A percentile compares a stretch with the other conserved stretches of the same genome.
phyloP scores from a whole-genome alignment of 2,797 vertebrate genomes.

The Sternotherus odoratus region DNA sequence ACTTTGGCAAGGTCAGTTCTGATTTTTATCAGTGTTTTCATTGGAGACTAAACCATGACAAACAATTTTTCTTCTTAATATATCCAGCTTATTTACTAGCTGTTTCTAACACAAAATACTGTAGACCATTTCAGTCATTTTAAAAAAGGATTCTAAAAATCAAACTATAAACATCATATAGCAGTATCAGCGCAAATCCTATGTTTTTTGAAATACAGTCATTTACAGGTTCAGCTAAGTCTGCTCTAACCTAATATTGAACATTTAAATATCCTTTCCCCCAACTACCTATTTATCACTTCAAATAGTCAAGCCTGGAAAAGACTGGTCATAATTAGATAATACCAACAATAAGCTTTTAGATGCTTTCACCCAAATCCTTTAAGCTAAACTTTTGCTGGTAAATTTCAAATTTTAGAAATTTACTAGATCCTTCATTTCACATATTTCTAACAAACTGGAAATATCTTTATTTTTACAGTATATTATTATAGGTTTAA shows the following conservation, averaged over 20 bases:
- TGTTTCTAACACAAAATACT: neutral
- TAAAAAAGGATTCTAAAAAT: constrained; percentile 13
- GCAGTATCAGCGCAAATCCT: neutral
- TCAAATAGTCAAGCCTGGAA: neutral
- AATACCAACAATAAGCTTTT: neutral
- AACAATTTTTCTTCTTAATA: constrained; percentile 66
- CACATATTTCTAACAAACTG: neutral
- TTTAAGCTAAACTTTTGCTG: neutral
- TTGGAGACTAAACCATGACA: constrained; percentile 66
- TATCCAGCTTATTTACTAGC: constrained; percentile 42
- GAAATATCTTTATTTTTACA: neutral
- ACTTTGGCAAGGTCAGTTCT: constrained; percentile 71
- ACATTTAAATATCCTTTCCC: neutral
- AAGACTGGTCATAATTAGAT: neutral
- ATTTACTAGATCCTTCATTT: neutral
- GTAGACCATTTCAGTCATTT: neutral
- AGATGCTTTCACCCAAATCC: neutral
- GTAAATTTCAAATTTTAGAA: neutral
- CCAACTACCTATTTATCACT: neutral
- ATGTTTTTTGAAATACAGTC: neutral
- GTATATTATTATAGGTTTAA: neutral
- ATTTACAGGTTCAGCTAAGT: neutral
- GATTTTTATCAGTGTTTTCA: constrained; percentile 68
- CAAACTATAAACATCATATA: neutral
- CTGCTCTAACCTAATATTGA: neutral